Base-by-base conservation (phyloP, 1,140 invertebrate genomes). In the Zaprionus vittiger region DNA sequence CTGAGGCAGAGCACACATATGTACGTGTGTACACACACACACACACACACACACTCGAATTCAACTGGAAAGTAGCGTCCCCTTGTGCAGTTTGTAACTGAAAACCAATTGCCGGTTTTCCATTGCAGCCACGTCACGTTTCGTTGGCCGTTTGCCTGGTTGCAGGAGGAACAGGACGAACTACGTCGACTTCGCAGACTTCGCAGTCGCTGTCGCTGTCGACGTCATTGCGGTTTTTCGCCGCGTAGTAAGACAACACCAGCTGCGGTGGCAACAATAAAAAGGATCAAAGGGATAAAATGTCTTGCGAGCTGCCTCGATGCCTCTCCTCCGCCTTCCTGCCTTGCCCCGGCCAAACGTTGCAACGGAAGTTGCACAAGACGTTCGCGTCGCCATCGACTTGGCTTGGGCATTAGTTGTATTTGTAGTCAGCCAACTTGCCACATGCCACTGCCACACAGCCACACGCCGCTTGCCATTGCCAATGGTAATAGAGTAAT, bases 271-370 rank as follows among this genome's bases (percentile, higher is more conserved):
- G 71, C 65, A 74, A 75, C 78, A 79, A 79, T 79, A 80, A 80
- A 80, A 79, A 73, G 77, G 79, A 80, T 80, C 79, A 75, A 79
- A 75, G 56, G 78, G 61, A 80, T 80, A 80, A 79, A 80, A 78
- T 80, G 79, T 79, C 79, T 80, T 78, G 67, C 20, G 37, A 41
- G 64, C 15, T 41, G 38, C 38, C 38, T 41, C 26, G 37, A 9
- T 34, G 22, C 34, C 64, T 31, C 28, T 31, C 28, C 0, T 31
- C 28, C 28, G 28, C 28, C 6, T 28, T 7, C 6, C 26, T 28
- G 26, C 26, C 28, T 31, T 31, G 7, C 7, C 28, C 28, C 7
- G 28, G 7, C 28, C 28, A 31, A 31, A 31, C 28, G 22, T 38
- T 75, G 61, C 73, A 79, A 62, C 67, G 54, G 38, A 73, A 63